phyloP scores from a whole-genome alignment of 2,113 vertebrate species.

The Alouatta palliata region DNA sequence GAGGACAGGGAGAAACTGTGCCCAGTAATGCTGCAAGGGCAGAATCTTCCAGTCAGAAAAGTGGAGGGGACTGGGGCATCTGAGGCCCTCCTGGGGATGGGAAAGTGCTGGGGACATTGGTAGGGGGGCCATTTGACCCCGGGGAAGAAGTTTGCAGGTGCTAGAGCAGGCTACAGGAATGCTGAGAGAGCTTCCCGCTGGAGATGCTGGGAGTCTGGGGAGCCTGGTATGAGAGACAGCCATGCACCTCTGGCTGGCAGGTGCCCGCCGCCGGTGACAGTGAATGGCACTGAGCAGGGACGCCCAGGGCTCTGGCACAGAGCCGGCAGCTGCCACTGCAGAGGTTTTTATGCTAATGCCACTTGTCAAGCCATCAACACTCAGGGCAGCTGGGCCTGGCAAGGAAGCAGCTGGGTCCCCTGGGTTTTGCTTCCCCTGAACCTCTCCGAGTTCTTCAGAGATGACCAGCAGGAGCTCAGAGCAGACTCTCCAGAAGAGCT shows the following conservation, averaged over 20 bases:
- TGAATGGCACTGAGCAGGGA: constrained; percentile 60
- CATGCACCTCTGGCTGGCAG: constrained; percentile 42
- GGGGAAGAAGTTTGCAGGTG: not conserved
- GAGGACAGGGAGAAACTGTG: not conserved
- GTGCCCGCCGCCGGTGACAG: constrained; percentile 39
- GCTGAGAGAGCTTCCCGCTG: not conserved
- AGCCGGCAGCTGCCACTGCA: constrained; percentile 44
- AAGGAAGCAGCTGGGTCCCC: constrained; percentile 51
- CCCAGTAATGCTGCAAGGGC: not conserved
- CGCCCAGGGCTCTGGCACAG: constrained; percentile 53
- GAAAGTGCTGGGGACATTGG: not conserved
- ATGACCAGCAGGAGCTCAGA: not conserved
- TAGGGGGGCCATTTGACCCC: not conserved
- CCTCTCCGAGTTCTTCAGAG: constrained; percentile 25
- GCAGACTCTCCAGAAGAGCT: not conserved
- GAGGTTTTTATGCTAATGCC: constrained; percentile 70
- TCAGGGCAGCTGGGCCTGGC: constrained; percentile 63
- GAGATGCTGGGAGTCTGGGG: not conserved
- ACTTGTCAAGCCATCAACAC: constrained; percentile 60
- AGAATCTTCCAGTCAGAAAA: not conserved
- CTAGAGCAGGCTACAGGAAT: not conserved
- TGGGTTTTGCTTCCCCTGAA: constrained; percentile 55
- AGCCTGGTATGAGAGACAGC: constrained; percentile 52
- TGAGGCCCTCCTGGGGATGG: not conserved
- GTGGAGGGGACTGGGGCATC: no score